Percentiles rank a stretch among this genome's conserved stretches.
phyloP scores from a whole-genome alignment of 64 coral and sea anemone genomes.

The Dendrophyllia cribrosa region DNA sequence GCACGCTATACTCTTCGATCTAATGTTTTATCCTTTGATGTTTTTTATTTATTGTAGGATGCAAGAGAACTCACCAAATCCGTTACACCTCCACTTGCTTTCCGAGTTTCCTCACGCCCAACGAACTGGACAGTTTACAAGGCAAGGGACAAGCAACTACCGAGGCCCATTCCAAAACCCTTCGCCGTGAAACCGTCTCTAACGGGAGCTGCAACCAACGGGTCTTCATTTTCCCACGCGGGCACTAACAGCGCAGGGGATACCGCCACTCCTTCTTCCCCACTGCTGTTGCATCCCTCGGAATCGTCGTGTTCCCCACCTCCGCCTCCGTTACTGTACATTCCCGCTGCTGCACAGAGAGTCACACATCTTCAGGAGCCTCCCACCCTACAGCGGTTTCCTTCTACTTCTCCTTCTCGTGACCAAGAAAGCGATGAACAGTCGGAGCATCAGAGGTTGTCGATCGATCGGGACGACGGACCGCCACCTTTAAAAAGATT shows the following conservation, averaged over 20 bases:
- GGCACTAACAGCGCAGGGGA: background rate
- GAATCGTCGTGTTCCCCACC: slow-evolving; percentile 73
- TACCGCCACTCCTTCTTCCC: background rate
- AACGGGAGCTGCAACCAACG: background rate
- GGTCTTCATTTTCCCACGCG: slow-evolving; percentile 12
- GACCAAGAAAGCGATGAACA: slow-evolving; percentile 2
- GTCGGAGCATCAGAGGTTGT: background rate
- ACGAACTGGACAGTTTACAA: background rate
- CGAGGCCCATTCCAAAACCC: slow-evolving; percentile 33
- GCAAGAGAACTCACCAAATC: slow-evolving; percentile 52
- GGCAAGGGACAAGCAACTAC: slow-evolving; percentile 14
- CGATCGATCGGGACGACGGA: slow-evolving; percentile 16
- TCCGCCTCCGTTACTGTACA: slow-evolving; percentile 85
- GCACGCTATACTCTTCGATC: no score
- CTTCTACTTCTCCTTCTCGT: slow-evolving; percentile 11
- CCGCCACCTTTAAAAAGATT: slow-evolving; percentile 38
- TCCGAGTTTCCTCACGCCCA: slow-evolving; percentile 49
- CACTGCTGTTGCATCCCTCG: background rate
- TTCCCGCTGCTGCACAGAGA: slow-evolving; percentile 85
- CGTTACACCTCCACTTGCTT: slow-evolving; percentile 60
- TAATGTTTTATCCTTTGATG: background rate
- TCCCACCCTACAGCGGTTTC: slow-evolving; percentile 77
- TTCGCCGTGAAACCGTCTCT: slow-evolving; percentile 24
- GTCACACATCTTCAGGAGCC: slow-evolving; percentile 90
- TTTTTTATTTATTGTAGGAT: slow-evolving; percentile 26